phyloP scores from a whole-genome alignment of 1,140 invertebrate species.

The Dendrolimus punctatus region DNA sequence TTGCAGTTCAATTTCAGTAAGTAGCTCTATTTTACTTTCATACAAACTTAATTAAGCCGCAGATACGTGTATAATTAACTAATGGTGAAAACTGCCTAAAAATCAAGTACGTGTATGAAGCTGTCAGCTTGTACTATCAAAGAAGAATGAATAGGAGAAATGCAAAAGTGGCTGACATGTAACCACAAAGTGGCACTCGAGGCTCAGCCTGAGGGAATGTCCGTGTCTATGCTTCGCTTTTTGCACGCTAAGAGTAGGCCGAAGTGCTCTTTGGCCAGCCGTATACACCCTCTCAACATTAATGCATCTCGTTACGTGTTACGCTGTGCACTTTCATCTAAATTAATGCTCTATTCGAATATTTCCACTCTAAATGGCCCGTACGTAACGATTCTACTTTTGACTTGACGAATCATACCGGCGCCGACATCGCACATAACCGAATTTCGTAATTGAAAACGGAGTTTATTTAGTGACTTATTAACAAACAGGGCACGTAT shows the following conservation, averaged over 20 bases:
- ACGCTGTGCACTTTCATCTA: constrained; percentile 23
- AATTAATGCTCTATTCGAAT: constrained; percentile 29
- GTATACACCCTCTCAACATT: constrained; percentile 25
- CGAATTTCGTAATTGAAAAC: constrained; percentile 45
- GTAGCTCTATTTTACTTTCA: too few relatives aligned
- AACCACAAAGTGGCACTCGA: constrained; percentile 16
- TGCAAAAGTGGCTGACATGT: constrained; percentile 11
- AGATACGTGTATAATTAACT: too few relatives aligned
- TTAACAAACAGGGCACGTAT: constrained; percentile 38
- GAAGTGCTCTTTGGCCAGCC: constrained; percentile 20
- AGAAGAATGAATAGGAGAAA: neutral
- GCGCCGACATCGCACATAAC: constrained; percentile 20
- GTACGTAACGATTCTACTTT: constrained; percentile 12
- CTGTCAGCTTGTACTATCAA: too few relatives aligned
- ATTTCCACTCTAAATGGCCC: constrained; percentile 10
- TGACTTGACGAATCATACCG: constrained; percentile 21
- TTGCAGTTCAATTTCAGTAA: constrained; percentile 1
- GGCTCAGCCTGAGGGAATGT: constrained; percentile 11
- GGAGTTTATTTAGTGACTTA: constrained; percentile 42
- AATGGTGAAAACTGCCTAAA: neutral
- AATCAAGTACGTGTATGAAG: neutral
- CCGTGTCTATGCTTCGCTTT: constrained; percentile 21
- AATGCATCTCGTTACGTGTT: constrained; percentile 39
- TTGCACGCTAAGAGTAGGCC: constrained; percentile 20
- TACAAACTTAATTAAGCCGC: too few relatives aligned